These are phyloP conservation scores for Nyctibius grandis DNA, from an alignment of 2,797 vertebrate species.

Conservation along the genomic window DNA sequence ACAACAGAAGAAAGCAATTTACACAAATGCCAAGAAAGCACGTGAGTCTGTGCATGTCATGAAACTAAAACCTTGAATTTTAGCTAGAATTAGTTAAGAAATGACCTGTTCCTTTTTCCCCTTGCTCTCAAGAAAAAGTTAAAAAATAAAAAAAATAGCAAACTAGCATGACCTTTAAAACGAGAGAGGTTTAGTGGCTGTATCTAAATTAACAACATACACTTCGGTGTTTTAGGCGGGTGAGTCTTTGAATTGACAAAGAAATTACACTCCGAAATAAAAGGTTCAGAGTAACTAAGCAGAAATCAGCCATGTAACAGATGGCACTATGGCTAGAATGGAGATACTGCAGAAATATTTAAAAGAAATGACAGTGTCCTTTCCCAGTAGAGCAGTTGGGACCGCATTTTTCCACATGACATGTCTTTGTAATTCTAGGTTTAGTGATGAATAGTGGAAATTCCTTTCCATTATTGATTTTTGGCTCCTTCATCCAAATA, in stretches of 20 bases:
- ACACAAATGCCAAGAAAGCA: not conserved
- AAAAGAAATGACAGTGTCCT: not conserved
- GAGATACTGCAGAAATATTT: not conserved
- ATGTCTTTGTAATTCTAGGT: not conserved
- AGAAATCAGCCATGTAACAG: not conserved
- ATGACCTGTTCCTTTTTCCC: not conserved
- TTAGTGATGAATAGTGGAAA: not conserved
- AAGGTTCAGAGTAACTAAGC: not conserved
- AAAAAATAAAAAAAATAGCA: not conserved
- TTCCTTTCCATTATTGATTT: not conserved
- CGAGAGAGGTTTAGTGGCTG: not conserved
- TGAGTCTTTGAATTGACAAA: not conserved
- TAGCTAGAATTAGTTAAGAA: not conserved
- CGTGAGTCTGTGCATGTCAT: not conserved
- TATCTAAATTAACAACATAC: not conserved
- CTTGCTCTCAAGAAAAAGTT: not conserved
- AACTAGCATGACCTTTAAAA: not conserved
- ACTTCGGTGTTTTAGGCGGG: not conserved
- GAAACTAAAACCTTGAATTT: slow-evolving; percentile 3
- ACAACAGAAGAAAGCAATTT: not conserved
- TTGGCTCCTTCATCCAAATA: not conserved
- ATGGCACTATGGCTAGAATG: not conserved
- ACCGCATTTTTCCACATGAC: not conserved
- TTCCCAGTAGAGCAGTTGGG: not conserved
- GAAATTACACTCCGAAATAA: not conserved